These are phyloP conservation scores for Clistopyga incitator DNA, from an alignment of 2,888 invertebrate species.

Conservation along the genomic window DNA sequence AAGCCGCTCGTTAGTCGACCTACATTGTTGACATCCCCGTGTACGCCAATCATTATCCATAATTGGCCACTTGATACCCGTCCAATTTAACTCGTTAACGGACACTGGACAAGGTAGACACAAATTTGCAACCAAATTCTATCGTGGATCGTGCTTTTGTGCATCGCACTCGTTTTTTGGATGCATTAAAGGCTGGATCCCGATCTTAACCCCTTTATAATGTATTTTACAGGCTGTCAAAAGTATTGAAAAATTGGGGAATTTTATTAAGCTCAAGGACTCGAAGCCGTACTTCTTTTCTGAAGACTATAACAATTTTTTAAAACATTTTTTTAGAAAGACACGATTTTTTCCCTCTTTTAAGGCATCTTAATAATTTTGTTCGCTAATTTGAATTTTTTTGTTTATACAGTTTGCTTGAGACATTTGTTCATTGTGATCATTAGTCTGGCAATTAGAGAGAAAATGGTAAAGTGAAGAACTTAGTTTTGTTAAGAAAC, in stretches of 20 bases:
- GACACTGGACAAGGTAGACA: neutral
- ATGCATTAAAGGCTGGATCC: neutral
- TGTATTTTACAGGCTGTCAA: neutral
- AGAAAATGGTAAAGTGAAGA: too few relatives aligned
- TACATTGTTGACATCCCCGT: constrained; percentile 62
- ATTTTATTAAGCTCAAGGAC: too few relatives aligned
- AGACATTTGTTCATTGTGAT: too few relatives aligned
- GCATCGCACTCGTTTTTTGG: neutral
- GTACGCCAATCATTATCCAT: constrained; percentile 41
- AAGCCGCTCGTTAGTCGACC: constrained; percentile 53
- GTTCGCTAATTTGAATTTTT: too few relatives aligned
- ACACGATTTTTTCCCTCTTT: too few relatives aligned
- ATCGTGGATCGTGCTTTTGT: neutral
- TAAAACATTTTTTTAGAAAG: too few relatives aligned
- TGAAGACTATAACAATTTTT: too few relatives aligned
- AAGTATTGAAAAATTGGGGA: neutral
- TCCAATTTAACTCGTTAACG: constrained; percentile 22
- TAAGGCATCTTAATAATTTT: too few relatives aligned
- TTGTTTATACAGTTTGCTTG: too few relatives aligned
- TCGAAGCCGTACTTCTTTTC: too few relatives aligned
- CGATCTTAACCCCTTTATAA: neutral
- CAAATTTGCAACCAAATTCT: neutral
- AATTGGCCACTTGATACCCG: constrained; percentile 39
- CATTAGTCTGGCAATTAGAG: too few relatives aligned
- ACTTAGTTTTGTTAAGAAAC: too few relatives aligned